Evolutionary conservation across 2,113 vertebrate genomes (phyloP).

Genomic region (Eolophus roseicapilla): DNA sequence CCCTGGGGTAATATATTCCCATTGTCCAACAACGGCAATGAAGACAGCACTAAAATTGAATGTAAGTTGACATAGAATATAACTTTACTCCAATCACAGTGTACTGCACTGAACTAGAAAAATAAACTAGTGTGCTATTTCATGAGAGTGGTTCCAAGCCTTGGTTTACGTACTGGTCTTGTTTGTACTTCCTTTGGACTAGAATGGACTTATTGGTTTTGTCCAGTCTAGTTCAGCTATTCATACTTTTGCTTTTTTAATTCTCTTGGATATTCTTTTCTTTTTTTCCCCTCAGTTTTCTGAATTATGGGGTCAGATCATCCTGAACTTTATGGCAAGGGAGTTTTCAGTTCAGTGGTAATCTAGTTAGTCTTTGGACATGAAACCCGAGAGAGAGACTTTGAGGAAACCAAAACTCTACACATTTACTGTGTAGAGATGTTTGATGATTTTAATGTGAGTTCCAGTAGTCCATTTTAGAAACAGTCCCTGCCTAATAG

Average conservation of each 20-base stretch:
- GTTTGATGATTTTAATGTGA: background rate
- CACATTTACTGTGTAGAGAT: background rate
- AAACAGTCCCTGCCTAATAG: background rate
- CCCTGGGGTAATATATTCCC: constrained; percentile 54
- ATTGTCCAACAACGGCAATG: constrained; percentile 14
- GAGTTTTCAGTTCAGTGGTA: constrained; percentile 4
- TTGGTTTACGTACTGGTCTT: background rate
- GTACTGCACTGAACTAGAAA: background rate
- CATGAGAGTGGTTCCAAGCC: background rate
- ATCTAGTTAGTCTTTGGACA: constrained; percentile 12
- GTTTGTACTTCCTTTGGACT: background rate
- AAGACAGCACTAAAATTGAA: constrained; percentile 52
- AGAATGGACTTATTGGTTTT: background rate
- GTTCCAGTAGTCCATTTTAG: background rate
- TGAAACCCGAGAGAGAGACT: background rate
- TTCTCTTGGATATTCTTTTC: background rate
- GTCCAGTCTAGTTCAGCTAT: background rate
- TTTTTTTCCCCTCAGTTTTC: background rate
- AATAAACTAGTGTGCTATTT: background rate
- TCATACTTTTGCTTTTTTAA: background rate
- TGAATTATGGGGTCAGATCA: background rate
- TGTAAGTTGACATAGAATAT: constrained; percentile 41
- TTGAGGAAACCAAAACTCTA: background rate
- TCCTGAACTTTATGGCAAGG: background rate
- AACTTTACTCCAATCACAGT: background rate